Evolutionary conservation across 2,797 vertebrate species (phyloP).

Genomic region (Malacoctenus gilli): DNA sequence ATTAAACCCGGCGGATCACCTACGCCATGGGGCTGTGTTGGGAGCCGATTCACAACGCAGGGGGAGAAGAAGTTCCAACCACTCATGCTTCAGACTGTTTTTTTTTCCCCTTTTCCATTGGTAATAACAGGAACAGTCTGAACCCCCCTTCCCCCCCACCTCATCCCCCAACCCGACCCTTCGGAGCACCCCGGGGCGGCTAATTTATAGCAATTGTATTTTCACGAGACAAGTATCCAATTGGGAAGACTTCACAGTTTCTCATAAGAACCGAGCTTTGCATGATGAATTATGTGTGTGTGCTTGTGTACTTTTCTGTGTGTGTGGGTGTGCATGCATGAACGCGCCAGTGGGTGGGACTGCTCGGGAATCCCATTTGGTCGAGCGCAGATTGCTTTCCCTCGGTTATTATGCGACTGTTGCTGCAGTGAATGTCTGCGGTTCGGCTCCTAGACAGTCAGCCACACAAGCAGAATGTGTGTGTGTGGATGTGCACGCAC

Average conservation of each 20-base stretch:
- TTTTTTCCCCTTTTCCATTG: slow-evolving; percentile 4
- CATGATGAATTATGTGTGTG: slow-evolving; percentile 40
- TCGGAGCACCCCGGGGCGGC: slow-evolving; percentile 23
- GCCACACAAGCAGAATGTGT: background rate
- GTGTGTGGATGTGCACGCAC: background rate
- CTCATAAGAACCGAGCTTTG: slow-evolving; percentile 34
- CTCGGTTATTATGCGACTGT: slow-evolving; percentile 55
- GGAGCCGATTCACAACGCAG: slow-evolving; percentile 17
- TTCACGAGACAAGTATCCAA: slow-evolving; percentile 50
- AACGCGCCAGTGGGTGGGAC: slow-evolving; percentile 28
- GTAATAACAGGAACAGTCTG: slow-evolving; percentile 19
- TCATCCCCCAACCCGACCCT: slow-evolving; percentile 23
- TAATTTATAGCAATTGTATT: slow-evolving; percentile 54
- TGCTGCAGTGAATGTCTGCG: slow-evolving; percentile 56
- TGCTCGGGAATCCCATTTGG: slow-evolving; percentile 38
- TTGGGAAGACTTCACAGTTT: slow-evolving; percentile 53
- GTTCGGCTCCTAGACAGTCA: no score
- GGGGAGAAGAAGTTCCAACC: slow-evolving; percentile 7
- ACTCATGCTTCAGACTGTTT: slow-evolving; percentile 6
- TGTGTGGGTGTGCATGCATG: slow-evolving; percentile 7
- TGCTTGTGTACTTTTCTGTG: background rate
- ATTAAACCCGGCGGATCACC: slow-evolving; percentile 66
- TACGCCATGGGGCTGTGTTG: slow-evolving; percentile 34
- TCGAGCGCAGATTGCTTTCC: slow-evolving; percentile 42
- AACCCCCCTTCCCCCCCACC: no score